These are phyloP conservation scores for Saccopteryx bilineata DNA, from an alignment of 2,113 vertebrate species.

Conservation along the genomic window DNA sequence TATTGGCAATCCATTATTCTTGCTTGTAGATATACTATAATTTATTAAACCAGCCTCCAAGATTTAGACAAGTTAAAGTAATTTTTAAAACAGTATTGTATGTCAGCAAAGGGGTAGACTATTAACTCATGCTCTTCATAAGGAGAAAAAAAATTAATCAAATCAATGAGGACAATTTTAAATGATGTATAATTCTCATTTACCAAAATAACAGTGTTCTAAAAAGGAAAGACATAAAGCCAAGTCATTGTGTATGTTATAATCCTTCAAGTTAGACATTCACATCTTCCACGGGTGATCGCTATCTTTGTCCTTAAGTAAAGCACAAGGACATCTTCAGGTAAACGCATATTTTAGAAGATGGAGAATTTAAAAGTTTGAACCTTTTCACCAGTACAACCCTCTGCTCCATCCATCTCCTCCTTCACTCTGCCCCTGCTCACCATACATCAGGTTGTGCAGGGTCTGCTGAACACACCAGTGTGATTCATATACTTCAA, in stretches of 20 bases:
- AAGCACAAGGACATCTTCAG: conserved; percentile 60
- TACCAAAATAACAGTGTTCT: conserved; percentile 60
- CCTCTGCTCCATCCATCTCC: neutral
- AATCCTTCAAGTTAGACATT: conserved; percentile 54
- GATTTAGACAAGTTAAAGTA: conserved; percentile 66
- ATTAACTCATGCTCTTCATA: conserved; percentile 50
- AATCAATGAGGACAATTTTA: conserved; percentile 48
- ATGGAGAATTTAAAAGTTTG: neutral
- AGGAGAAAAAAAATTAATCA: conserved; percentile 25
- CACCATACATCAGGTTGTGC: neutral
- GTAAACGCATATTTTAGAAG: conserved; percentile 35
- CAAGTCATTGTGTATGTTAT: neutral
- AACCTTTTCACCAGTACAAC: neutral
- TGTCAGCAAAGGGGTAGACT: conserved; percentile 50
- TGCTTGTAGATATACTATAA: conserved; percentile 48
- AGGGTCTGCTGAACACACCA: neutral
- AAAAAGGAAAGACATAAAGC: neutral
- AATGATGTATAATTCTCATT: conserved; percentile 62
- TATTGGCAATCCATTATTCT: conserved; percentile 62
- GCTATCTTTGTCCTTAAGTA: conserved; percentile 53
- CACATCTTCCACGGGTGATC: neutral
- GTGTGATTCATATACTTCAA: neutral
- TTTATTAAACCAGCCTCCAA: conserved; percentile 67
- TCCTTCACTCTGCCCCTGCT: neutral
- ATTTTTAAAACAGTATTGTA: conserved; percentile 68